These are phyloP conservation scores for Tachysurus fulvidraco DNA, from an alignment of 2,113 vertebrate species.

Conservation along the genomic window DNA sequence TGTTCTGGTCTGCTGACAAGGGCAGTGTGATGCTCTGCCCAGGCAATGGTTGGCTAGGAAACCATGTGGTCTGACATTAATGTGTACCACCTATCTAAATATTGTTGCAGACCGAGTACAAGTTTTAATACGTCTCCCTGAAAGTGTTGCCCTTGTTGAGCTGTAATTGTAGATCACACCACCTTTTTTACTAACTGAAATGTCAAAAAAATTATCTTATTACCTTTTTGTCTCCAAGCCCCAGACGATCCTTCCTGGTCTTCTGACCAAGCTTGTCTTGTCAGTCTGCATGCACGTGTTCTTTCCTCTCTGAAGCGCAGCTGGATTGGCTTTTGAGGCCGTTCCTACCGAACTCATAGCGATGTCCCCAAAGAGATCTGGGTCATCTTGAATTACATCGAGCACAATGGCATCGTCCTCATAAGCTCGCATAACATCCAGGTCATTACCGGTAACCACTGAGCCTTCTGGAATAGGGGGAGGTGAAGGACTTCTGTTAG, in stretches of 20 bases:
- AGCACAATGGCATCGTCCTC: slow-evolving; percentile 51
- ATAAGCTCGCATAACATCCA: slow-evolving; percentile 53
- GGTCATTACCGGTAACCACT: background rate
- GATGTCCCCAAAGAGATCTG: slow-evolving; percentile 47
- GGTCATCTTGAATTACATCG: slow-evolving; percentile 54
- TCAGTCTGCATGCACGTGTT: background rate
- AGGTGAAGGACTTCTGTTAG: background rate
- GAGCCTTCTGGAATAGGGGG: background rate
- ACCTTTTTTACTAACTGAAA: background rate
- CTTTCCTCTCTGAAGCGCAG: background rate
- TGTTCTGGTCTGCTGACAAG: too few species aligned
- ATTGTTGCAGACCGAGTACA: too few species aligned
- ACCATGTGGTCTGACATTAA: too few species aligned
- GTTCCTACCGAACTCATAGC: background rate
- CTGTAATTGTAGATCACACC: too few species aligned
- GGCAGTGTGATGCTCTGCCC: too few species aligned
- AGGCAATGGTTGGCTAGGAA: too few species aligned
- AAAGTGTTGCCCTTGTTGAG: too few species aligned
- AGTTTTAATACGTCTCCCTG: too few species aligned
- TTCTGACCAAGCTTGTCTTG: background rate
- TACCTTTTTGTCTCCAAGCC: slow-evolving; percentile 21
- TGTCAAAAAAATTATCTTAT: too few species aligned
- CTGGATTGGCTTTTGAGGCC: background rate
- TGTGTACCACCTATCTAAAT: too few species aligned
- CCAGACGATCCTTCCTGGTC: slow-evolving; percentile 39